These are phyloP conservation scores for Seira ritae DNA, from an alignment of 2,888 invertebrate species.

Conservation along the genomic window DNA sequence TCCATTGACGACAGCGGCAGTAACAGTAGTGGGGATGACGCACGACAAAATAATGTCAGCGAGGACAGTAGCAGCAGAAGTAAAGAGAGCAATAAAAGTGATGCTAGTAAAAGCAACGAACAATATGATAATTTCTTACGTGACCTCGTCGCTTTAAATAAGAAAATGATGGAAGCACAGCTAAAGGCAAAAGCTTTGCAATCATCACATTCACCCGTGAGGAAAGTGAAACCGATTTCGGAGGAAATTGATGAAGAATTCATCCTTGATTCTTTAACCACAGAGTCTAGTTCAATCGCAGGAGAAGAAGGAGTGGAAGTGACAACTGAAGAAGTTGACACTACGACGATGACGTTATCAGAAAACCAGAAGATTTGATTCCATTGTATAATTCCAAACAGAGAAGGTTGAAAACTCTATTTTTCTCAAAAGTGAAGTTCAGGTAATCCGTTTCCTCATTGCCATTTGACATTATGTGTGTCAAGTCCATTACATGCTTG, in stretches of 20 bases:
- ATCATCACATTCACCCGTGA: background rate
- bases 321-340: constrained; percentile 8
- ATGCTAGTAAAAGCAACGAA: background rate
- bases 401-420: background rate
- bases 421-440: background rate
- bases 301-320: background rate
- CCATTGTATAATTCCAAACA: no score
- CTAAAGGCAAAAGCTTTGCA: background rate
- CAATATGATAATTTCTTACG: background rate
- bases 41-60: no score
- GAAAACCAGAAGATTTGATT: background rate
- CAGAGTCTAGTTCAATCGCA: background rate
- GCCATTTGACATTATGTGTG: background rate
- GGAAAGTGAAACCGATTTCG: constrained; percentile 4
- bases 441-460: background rate
- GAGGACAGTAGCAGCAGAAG: no score
- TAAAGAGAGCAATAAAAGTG: no score
- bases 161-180: background rate
- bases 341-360: background rate
- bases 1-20: background rate
- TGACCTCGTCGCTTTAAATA: background rate
- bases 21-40: no score
- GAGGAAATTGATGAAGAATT: constrained; percentile 7
- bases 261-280: background rate
- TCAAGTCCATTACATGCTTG: background rate